Evolutionary conservation across 2,113 vertebrate genomes (phyloP).

Genomic region (Gallinago paraguaiae): DNA sequence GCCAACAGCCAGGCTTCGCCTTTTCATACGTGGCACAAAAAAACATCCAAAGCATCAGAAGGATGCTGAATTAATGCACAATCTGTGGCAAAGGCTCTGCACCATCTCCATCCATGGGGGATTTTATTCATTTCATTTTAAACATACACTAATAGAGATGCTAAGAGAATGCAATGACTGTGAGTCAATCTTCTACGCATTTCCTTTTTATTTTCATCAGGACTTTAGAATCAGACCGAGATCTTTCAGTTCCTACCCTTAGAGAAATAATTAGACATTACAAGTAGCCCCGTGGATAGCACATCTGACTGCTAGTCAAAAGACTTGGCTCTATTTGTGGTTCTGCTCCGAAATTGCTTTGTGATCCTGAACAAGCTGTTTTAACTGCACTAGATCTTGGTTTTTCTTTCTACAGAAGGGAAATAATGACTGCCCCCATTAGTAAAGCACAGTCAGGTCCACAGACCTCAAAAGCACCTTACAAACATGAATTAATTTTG

Average conservation of each 20-base stretch:
- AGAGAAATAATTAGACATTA: slow-evolving; percentile 48
- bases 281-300: slow-evolving; percentile 17
- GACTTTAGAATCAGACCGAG: slow-evolving; percentile 9
- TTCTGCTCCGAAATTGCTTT: slow-evolving; percentile 35
- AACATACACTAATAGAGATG: slow-evolving; percentile 11
- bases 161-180: not conserved
- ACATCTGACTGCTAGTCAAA: slow-evolving; percentile 31
- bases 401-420: not conserved
- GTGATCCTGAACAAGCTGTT: slow-evolving; percentile 39
- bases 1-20: not conserved
- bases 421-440: slow-evolving; percentile 37
- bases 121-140: slow-evolving; percentile 18
- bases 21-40: not conserved
- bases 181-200: not conserved
- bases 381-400: not conserved
- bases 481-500: slow-evolving; percentile 37
- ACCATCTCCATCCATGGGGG: not conserved
- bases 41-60: not conserved
- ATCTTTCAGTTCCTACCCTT: not conserved
- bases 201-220: slow-evolving; percentile 30
- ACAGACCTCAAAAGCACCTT: slow-evolving; percentile 25
- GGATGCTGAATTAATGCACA: not conserved
- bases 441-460: slow-evolving; percentile 27
- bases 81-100: not conserved
- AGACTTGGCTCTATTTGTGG: slow-evolving; percentile 18